Evolutionary conservation across 2,113 vertebrate genomes (phyloP), one percentile per base, ranked within the genome.

Genomic region (Gambusia holbrooki): DNA sequence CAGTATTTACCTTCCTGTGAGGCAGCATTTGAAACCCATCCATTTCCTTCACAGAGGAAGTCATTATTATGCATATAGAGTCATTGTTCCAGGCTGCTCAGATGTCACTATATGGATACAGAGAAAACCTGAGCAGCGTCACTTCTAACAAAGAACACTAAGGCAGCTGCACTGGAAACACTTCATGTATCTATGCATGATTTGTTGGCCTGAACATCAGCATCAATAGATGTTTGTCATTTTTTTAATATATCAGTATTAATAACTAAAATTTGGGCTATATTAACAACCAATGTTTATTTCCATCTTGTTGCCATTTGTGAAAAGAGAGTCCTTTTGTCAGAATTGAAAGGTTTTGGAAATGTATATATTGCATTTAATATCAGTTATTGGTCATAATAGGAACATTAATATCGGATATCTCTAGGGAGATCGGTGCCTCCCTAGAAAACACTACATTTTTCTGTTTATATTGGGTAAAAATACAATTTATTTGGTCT

Each of bases 61-160:
- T 11, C n/a, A 71, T 75, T 62, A 28, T 27, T 12, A 17, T 4
- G 60, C 80, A 78, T 80, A 33, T 27, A 80, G 35, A 66, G 13
- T 35, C 69, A 25, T 40, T 79, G 71, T 84, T 19, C 12, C 9
- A 3, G 61, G 74, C 30, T 25, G 2, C 45, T 74, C 81, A 71
- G 68, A 62, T 80, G 74, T 22, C 14, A 75, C 80, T 65, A 67
- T 2, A 25, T n/a, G 60, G 42, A 72, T 62, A 45, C 74, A 35
- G 74, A 68, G 25, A 51, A 62, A 58, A 79, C 32, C 45, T n/a
- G 2, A 29, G 30, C 54, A 4, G 12, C 28, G 28, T 30, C 17
- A 65, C 30, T 62, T 42, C 32, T 48, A 58, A 80, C 37, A 75
- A 80, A 84, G 64, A 22, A 28, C 51, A 48, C 27, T 28, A 76